phyloP scores from a whole-genome alignment of 1,140 invertebrate species.

The Hetaerina americana region DNA sequence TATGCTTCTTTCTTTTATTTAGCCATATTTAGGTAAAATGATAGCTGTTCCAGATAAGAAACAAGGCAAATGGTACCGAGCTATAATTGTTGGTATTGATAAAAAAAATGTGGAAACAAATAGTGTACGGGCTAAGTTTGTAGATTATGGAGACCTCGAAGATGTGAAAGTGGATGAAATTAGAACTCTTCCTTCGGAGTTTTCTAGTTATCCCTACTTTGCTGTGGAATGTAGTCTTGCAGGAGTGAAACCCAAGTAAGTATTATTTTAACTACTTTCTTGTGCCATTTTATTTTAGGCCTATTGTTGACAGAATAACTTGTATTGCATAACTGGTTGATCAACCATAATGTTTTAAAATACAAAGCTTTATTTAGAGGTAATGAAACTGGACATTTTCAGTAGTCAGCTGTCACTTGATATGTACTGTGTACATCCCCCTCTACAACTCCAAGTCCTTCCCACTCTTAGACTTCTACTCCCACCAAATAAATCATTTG shows the following conservation, averaged over 20 bases:
- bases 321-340: too few species aligned
- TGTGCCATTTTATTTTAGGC: too few species aligned
- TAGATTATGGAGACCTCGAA: neutral
- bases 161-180: neutral
- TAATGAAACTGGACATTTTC: too few species aligned
- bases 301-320: too few species aligned
- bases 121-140: neutral
- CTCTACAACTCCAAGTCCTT: too few species aligned
- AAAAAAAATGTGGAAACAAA: neutral
- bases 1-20: too few species aligned
- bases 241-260: neutral
- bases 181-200: neutral
- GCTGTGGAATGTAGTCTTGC: neutral
- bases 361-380: too few species aligned
- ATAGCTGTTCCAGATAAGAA: neutral
- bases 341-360: too few species aligned
- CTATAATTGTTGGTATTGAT: neutral
- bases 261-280: neutral
- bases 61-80: neutral
- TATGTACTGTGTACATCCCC: too few species aligned
- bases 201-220: neutral
- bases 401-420: too few species aligned
- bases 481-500: too few species aligned
- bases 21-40: neutral
- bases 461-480: too few species aligned